These are phyloP conservation scores for Pocillopora verrucosa DNA, from an alignment of 64 coral and sea anemone genomes.

Conservation along the genomic window DNA sequence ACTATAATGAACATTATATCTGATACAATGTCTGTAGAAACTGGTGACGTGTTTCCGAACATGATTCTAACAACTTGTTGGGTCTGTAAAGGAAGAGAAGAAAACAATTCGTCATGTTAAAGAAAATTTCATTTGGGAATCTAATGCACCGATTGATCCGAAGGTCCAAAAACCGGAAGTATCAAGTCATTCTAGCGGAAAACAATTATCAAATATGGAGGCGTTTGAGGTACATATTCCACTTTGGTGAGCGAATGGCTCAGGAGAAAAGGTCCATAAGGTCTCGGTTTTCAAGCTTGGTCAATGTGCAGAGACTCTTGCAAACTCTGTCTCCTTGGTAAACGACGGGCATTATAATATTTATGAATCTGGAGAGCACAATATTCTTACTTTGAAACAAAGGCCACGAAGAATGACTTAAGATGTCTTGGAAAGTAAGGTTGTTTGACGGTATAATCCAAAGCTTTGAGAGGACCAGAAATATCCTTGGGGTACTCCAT, in stretches of 20 bases:
- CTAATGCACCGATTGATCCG: background rate
- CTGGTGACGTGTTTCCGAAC: slow-evolving; percentile 12
- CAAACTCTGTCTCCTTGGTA: background rate
- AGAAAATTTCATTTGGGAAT: background rate
- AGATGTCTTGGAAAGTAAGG: slow-evolving; percentile 79
- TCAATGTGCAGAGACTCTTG: background rate
- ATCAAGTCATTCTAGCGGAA: too few species aligned
- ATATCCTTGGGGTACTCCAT: slow-evolving; percentile 57
- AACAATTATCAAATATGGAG: too few species aligned
- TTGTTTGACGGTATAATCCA: slow-evolving; percentile 67
- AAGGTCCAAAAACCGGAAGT: background rate
- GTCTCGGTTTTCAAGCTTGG: background rate
- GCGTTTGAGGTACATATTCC: too few species aligned
- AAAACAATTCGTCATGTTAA: background rate
- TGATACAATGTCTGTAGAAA: slow-evolving; percentile 36
- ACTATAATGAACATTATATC: background rate
- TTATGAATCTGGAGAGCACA: background rate
- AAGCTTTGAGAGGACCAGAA: slow-evolving; percentile 61
- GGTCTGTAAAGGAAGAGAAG: slow-evolving; percentile 2
- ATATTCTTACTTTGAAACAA: slow-evolving; percentile 71
- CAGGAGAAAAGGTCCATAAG: background rate
- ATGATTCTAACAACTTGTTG: slow-evolving; percentile 16
- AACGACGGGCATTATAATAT: background rate
- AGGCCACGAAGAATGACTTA: slow-evolving; percentile 64
- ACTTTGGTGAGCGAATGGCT: too few species aligned